Evolutionary conservation across 2,113 vertebrate genomes (phyloP).

Genomic region (Salvelinus alpinus): DNA sequence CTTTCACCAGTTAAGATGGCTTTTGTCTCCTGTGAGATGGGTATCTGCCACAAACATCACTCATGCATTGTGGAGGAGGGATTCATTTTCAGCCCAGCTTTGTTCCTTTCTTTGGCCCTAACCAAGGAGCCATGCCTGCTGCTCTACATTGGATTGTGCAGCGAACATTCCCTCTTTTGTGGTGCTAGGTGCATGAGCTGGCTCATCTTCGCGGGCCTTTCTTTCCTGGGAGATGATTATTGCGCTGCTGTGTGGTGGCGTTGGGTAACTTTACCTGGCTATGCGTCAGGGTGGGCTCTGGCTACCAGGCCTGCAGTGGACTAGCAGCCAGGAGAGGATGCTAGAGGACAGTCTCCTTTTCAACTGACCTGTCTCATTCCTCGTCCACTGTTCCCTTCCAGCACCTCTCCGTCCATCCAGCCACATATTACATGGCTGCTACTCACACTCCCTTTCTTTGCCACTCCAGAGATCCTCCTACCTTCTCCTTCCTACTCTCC

Average conservation of each 20-base stretch:
- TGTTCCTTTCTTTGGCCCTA: slow-evolving; percentile 92
- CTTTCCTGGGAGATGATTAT: slow-evolving; percentile 88
- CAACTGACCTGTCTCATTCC: slow-evolving; percentile 40
- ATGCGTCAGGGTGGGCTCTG: slow-evolving; percentile 79
- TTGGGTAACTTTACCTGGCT: slow-evolving; percentile 79
- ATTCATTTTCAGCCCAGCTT: slow-evolving; percentile 89
- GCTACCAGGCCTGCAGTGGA: slow-evolving; percentile 72
- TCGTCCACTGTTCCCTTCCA: background rate
- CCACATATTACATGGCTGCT: slow-evolving; percentile 22
- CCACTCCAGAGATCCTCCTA: slow-evolving; percentile 42
- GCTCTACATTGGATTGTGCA: slow-evolving; percentile 79
- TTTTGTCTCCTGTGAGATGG: slow-evolving; percentile 82
- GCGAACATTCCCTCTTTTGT: slow-evolving; percentile 92
- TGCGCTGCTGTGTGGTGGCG: slow-evolving; percentile 83
- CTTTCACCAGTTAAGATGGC: slow-evolving; percentile 82
- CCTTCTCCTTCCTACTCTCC: slow-evolving; percentile 23
- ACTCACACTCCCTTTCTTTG: slow-evolving; percentile 44
- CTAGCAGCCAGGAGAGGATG: slow-evolving; percentile 67
- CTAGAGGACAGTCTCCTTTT: slow-evolving; percentile 42
- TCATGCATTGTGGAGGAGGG: slow-evolving; percentile 86
- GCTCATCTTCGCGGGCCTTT: slow-evolving; percentile 83
- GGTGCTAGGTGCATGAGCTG: slow-evolving; percentile 87
- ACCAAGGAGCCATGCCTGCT: slow-evolving; percentile 91
- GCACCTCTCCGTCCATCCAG: background rate
- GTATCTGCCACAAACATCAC: slow-evolving; percentile 87